Evolutionary conservation across 1,140 invertebrate genomes (phyloP).

Genomic region (Charaxes varanes): DNA sequence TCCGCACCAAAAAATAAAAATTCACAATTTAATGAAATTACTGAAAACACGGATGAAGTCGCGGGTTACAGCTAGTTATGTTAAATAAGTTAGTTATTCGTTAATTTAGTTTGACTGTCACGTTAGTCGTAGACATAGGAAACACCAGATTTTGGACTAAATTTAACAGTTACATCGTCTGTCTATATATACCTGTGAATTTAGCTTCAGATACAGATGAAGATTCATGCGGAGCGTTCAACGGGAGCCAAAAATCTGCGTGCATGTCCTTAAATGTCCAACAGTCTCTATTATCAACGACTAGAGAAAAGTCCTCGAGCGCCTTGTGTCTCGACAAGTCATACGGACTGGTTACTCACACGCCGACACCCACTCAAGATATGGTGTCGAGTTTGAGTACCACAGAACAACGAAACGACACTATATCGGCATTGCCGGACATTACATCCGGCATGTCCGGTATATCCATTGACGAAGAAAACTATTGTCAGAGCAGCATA

Average conservation of each 20-base stretch:
- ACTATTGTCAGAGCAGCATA: conserved; percentile 60
- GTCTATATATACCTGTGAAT: no score
- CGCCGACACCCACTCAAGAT: conserved; percentile 68
- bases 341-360: conserved; percentile 62
- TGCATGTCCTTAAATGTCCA: conserved; percentile 64
- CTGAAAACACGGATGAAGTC: no score
- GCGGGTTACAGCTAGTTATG: no score
- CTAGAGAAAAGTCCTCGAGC: conserved; percentile 64
- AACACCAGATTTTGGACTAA: no score
- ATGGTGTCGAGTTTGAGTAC: conserved; percentile 73
- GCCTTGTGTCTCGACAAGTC: conserved; percentile 68
- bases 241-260: conserved; percentile 66
- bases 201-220: conserved; percentile 69
- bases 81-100: no score
- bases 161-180: no score
- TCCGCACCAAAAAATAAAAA: no score
- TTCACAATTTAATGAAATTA: no score
- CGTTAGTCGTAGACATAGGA: no score
- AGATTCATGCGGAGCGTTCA: conserved; percentile 65
- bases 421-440: conserved; percentile 61
- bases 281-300: conserved; percentile 58
- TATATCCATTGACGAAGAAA: conserved; percentile 70
- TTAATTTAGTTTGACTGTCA: no score
- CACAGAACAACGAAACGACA: conserved; percentile 65
- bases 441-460: conserved; percentile 67